Percentiles rank a stretch among this genome's conserved stretches.
Conservation (phyloP, 2,888 invertebrate genomes). For the Sepioteuthis lessoniana region DNA sequence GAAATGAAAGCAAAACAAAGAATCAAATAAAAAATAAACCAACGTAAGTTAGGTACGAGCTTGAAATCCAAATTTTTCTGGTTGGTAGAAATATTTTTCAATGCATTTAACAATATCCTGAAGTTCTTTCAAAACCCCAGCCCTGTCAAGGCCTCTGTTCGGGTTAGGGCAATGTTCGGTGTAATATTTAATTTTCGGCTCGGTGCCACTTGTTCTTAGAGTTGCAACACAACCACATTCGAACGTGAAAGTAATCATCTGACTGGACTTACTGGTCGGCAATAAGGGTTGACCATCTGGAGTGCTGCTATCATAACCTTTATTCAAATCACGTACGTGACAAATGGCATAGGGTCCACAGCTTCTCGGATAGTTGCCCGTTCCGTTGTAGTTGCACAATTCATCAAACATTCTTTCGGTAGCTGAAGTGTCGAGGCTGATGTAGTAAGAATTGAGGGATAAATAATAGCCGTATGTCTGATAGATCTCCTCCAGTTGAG, state of each 20-base stretch:
- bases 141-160: constrained; percentile 62
- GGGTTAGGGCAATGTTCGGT: constrained; percentile 79
- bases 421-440: constrained; percentile 84
- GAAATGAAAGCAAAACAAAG: too few relatives aligned
- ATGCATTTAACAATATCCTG: constrained; percentile 85
- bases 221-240: constrained; percentile 89
- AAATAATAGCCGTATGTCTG: constrained; percentile 90
- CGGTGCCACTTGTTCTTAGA: constrained; percentile 96
- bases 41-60: constrained; percentile 65
- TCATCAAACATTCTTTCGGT: constrained; percentile 87
- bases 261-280: constrained; percentile 77
- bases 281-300: constrained; percentile 81
- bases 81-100: constrained; percentile 87
- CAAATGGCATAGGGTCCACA: constrained; percentile 78
- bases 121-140: constrained; percentile 76
- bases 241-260: constrained; percentile 97
- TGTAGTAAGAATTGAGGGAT: constrained; percentile 90
- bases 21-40: too few relatives aligned
- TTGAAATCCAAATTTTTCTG: constrained; percentile 81
- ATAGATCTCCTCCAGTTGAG: constrained; percentile 83
- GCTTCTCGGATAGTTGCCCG: constrained; percentile 75
- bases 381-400: constrained; percentile 82
- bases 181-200: constrained; percentile 99
- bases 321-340: constrained; percentile 89
- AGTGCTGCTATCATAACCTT: constrained; percentile 86